Evolutionary conservation across 2,888 invertebrate genomes (phyloP).

Genomic region (Cataglyphis cursor): DNA sequence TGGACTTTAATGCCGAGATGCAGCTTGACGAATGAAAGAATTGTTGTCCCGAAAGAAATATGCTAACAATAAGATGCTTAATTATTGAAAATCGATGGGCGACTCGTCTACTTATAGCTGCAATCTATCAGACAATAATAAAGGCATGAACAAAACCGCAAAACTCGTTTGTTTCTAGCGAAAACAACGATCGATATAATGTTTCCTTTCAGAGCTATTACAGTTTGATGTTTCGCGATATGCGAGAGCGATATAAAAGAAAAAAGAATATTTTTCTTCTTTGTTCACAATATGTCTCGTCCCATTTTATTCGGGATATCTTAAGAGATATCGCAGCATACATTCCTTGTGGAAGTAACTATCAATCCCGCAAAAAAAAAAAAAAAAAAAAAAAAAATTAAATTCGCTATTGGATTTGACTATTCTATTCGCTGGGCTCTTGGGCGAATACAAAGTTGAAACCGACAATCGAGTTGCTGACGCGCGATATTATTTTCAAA

Average conservation of each 20-base stretch:
- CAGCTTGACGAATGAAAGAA: slow-evolving; percentile 44
- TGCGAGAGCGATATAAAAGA: neutral
- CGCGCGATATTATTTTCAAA: slow-evolving; percentile 44
- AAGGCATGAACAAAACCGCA: slow-evolving; percentile 9
- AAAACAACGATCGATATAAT: slow-evolving; percentile 27
- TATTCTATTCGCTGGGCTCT: neutral
- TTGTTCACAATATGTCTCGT: neutral
- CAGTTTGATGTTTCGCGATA: neutral
- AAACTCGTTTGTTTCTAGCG: slow-evolving; percentile 12
- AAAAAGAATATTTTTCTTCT: neutral
- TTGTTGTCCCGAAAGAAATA: slow-evolving; percentile 19
- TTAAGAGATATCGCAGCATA: neutral
- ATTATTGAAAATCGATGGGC: slow-evolving; percentile 48
- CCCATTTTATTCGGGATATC: neutral
- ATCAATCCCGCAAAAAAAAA: slow-evolving; percentile 4
- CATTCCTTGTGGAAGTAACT: neutral
- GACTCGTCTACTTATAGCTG: slow-evolving; percentile 18
- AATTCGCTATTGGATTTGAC: slow-evolving; percentile 21
- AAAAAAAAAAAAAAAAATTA: too few species aligned
- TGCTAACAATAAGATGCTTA: slow-evolving; percentile 31
- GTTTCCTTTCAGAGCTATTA: neutral
- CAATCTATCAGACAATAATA: slow-evolving; percentile 32
- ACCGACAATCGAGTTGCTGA: slow-evolving; percentile 17
- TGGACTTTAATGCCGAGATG: neutral
- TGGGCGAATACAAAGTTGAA: neutral